A percentile compares a stretch with the other conserved stretches of the same genome.
Conservation (phyloP, 1,140 invertebrate species). For the Solenopsis invicta region DNA sequence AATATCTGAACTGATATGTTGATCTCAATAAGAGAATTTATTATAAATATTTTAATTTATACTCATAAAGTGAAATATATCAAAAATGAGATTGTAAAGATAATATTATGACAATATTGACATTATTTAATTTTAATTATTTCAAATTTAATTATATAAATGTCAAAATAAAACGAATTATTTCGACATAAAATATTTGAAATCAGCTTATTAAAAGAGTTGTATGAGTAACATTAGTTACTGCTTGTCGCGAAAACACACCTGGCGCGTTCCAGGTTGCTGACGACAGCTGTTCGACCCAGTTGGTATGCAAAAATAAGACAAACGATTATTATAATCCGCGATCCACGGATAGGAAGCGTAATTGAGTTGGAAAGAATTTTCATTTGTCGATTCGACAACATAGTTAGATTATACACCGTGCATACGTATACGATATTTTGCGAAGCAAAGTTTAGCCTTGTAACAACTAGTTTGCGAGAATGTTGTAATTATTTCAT, state of each 20-base stretch:
- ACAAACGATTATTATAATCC: slow-evolving; percentile 55
- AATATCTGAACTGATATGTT: neutral
- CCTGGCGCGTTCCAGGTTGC: neutral
- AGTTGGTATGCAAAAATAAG: slow-evolving; percentile 49
- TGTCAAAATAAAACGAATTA: neutral
- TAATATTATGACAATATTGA: neutral
- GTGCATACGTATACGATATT: slow-evolving; percentile 20
- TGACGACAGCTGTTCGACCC: slow-evolving; percentile 44
- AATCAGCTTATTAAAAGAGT: neutral
- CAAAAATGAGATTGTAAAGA: neutral
- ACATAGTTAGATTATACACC: slow-evolving; percentile 48
- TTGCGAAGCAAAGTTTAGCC: slow-evolving; percentile 27
- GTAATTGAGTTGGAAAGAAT: slow-evolving; percentile 50
- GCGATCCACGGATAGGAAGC: neutral
- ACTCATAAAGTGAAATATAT: neutral
- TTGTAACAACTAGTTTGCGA: neutral
- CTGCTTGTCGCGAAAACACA: slow-evolving; percentile 28
- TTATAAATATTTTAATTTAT: slow-evolving; percentile 5
- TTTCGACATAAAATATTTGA: neutral
- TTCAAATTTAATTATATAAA: neutral
- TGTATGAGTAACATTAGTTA: slow-evolving; percentile 1
- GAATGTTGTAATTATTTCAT: slow-evolving; percentile 22
- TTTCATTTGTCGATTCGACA: slow-evolving; percentile 55
- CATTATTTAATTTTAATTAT: neutral
- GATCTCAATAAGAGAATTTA: neutral